Conservation (phyloP, 2,797 vertebrate species). For the Neomorphus geoffroyi region DNA sequence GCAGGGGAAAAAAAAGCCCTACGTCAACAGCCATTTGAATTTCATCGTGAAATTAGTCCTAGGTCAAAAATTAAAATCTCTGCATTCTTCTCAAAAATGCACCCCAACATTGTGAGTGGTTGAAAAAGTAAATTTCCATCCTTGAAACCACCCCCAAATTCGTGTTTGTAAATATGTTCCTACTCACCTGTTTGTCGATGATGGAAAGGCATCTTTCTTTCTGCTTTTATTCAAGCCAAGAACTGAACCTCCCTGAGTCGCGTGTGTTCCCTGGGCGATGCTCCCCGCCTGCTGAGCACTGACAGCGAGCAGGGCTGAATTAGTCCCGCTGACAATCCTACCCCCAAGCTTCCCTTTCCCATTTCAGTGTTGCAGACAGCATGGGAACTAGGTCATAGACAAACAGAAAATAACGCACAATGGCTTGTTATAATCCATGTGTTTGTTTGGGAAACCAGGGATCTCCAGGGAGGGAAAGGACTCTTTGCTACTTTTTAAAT, state of each 20-base stretch:
- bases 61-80: background rate
- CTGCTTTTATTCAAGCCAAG: background rate
- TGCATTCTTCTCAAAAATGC: background rate
- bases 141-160: background rate
- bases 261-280: background rate
- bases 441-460: background rate
- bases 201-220: background rate
- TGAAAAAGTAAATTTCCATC: background rate
- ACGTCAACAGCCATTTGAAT: background rate
- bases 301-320: background rate
- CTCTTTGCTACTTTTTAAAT: background rate
- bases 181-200: background rate
- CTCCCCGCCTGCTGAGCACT: background rate
- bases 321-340: background rate
- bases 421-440: background rate
- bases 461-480: background rate
- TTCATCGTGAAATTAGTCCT: background rate
- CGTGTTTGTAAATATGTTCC: background rate
- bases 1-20: background rate
- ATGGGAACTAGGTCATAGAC: background rate
- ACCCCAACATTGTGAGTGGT: accelerated
- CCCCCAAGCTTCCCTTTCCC: background rate
- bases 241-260: background rate
- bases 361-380: background rate
- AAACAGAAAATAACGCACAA: constrained; percentile 16